phyloP scores from a whole-genome alignment of 1,140 invertebrate species.

The Periplaneta americana region DNA sequence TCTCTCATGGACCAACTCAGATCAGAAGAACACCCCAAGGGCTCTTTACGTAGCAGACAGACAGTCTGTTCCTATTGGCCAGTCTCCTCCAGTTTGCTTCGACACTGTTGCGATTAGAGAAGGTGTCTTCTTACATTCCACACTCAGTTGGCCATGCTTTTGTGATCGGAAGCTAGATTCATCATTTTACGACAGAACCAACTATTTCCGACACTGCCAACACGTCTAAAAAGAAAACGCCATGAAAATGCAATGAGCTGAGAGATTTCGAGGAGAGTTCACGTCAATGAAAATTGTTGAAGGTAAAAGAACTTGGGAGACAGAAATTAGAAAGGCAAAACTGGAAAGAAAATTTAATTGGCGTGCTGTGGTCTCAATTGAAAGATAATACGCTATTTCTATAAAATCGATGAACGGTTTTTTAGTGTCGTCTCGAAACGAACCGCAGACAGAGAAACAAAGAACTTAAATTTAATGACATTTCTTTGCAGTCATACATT shows the following conservation, averaged over 20 bases:
- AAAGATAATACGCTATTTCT: not conserved
- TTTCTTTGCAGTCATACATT: too few species aligned
- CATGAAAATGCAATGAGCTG: not conserved
- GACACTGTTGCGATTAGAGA: not conserved
- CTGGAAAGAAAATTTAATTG: not conserved
- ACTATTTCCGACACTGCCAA: not conserved
- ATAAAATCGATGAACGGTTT: not conserved
- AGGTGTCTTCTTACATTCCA: not conserved
- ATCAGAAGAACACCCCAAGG: not conserved
- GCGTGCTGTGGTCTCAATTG: not conserved
- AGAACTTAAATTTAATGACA: not conserved
- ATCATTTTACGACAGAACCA: not conserved
- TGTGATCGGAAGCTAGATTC: not conserved
- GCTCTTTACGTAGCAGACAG: not conserved
- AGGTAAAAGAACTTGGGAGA: not conserved
- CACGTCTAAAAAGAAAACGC: not conserved
- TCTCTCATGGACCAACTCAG: not conserved
- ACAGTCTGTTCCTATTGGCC: not conserved
- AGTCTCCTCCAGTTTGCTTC: not conserved
- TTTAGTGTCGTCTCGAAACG: not conserved
- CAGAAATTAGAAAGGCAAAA: not conserved
- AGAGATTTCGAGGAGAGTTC: not conserved
- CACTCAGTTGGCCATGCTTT: not conserved
- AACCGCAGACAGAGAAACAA: not conserved
- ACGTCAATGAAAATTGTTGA: not conserved